These are phyloP conservation scores for Hoplodrina blanda DNA, from an alignment of 2,888 invertebrate genomes.

Conservation along the genomic window DNA sequence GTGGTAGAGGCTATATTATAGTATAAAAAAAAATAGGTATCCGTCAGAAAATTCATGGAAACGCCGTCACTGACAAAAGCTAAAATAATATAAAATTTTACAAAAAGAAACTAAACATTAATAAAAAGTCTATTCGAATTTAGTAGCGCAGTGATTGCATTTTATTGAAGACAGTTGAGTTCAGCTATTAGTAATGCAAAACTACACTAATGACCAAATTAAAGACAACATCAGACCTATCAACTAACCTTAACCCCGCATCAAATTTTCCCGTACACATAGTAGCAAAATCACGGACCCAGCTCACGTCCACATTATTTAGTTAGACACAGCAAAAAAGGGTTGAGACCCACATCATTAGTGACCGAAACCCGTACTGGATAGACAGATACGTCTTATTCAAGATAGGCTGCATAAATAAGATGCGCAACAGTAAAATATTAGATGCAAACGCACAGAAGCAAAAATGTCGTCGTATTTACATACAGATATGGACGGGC, in stretches of 20 bases:
- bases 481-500: conserved; percentile 81
- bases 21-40: too few relatives aligned
- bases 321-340: conserved; percentile 86
- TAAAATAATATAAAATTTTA: too few relatives aligned
- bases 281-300: conserved; percentile 72
- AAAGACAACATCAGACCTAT: conserved; percentile 14
- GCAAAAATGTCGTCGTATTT: conserved; percentile 87
- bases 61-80: too few relatives aligned
- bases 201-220: conserved; percentile 23
- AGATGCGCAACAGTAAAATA: conserved; percentile 85
- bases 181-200: background rate
- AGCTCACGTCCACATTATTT: conserved; percentile 82
- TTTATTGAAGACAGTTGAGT: background rate
- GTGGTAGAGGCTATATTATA: too few relatives aligned
- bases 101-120: too few relatives aligned
- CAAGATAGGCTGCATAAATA: conserved; percentile 81
- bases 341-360: conserved; percentile 82
- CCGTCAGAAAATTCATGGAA: too few relatives aligned
- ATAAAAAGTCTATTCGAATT: too few relatives aligned
- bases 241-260: conserved; percentile 10
- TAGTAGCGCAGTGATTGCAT: background rate
- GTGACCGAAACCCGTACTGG: conserved; percentile 78
- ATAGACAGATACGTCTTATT: conserved; percentile 85
- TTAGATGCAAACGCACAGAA: conserved; percentile 87
- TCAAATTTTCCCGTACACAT: conserved; percentile 62